These are phyloP conservation scores for Sphaerolaimus hirsutus DNA, from an alignment of 2,888 invertebrate species.

Conservation along the genomic window DNA sequence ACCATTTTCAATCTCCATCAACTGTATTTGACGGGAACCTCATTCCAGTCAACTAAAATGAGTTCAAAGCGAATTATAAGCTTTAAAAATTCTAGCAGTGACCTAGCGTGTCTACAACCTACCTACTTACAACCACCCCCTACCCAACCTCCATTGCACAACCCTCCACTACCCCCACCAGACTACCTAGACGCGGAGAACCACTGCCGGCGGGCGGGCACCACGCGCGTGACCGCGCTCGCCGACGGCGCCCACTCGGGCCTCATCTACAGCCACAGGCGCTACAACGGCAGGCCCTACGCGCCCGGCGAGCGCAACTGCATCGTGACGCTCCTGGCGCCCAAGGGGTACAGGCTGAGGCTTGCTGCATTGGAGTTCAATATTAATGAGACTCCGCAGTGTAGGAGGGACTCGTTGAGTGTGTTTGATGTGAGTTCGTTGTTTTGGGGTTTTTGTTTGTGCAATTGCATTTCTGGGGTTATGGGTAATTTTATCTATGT, in stretches of 20 bases:
- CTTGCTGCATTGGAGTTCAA: conserved; percentile 6
- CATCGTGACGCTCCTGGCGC: conserved; percentile 5
- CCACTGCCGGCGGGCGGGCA: not conserved
- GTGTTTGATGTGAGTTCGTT: conserved; percentile 7
- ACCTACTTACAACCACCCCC: no score
- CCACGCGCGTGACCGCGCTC: conserved; percentile 2
- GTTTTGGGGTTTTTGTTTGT: not conserved
- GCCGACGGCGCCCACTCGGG: not conserved
- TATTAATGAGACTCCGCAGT: conserved; percentile 2
- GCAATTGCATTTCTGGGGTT: not conserved
- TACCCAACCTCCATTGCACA: no score
- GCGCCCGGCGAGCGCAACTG: conserved; percentile 5
- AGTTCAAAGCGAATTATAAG: no score
- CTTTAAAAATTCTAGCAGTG: no score
- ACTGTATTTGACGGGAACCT: no score
- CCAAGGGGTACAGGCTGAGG: conserved; percentile 2
- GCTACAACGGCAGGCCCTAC: conserved; percentile 5
- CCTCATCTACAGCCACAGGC: conserved; percentile 4
- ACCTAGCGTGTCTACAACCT: no score
- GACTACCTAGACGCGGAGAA: conserved; percentile 35
- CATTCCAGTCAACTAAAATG: no score
- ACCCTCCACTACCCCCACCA: no score
- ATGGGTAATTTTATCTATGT: not conserved
- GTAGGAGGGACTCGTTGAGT: conserved; percentile 3
- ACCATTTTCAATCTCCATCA: no score